Evolutionary conservation across 2,113 vertebrate species (phyloP), one percentile per base, ranked within the genome.

Genomic region (Platichthys flesus): DNA sequence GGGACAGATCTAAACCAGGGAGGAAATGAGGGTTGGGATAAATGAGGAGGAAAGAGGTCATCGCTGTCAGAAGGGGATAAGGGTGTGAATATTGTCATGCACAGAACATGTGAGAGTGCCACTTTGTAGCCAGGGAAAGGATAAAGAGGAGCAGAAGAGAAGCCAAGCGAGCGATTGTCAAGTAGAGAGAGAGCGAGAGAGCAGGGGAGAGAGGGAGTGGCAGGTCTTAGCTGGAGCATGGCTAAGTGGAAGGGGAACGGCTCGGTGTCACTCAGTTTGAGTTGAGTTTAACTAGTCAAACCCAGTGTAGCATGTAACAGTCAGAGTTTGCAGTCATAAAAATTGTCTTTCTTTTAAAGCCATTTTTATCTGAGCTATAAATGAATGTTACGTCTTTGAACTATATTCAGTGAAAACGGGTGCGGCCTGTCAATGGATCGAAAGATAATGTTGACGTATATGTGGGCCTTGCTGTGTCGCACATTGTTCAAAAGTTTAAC

Each of bases 21-120:
- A 80, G 67, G 60, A 86, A 88, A 91, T 82, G 73, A 86, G 75
- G 74, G 62, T 74, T 55, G 47, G 87, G 88, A 85, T 90, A 88
- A 89, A 88, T 87, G 78, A 82, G 63, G 82, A 65, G 82, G 85
- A 81, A 86, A 83, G 86, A 84, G 90, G 91, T 92, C 89, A 91
- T 47, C 35, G 59, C 82, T 88, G 88, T 89, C 87, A 89, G 76
- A 67, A 71, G 71, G 83, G 67, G 83, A 81, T 87, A 67, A 66
- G 81, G 73, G 63, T 77, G 78, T 84, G 85, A 88, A 90, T 79
- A 84, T 86, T 87, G 81, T 82, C 74, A 79, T 79, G 76, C 75
- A 59, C 47, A 49, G 86, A 85, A 71, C 82, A 78, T 26, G 70
- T 79, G 78, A 80, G 86, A 87, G 77, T 78, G 81, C 79, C 85